Evolutionary conservation across 2,797 vertebrate species (phyloP), one percentile per base, ranked within the genome.

Genomic region (Anableps anableps): DNA sequence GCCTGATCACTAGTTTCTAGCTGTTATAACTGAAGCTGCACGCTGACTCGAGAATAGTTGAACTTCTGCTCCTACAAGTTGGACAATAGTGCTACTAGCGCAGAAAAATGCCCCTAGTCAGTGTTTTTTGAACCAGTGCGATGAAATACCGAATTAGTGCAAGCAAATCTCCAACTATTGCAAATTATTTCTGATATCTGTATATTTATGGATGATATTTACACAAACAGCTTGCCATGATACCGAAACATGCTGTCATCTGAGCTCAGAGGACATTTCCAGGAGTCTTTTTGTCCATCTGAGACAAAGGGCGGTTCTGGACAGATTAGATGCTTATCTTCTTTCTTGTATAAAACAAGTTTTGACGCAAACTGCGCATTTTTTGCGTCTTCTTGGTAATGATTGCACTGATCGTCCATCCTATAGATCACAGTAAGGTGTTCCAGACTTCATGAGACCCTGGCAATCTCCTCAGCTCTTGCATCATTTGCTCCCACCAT

Each of bases 391-490:
- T 45, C 41, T 71, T 47, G 13, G 68, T 45, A 3, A 26, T 47
- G 6, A 17, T 45, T 71, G 26, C 11, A 2, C 0, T 45, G 26
- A 29, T 47, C 68, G 45, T 71, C 41, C 68, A 47, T 71, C n/a
- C 2, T 29, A n/a, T 47, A 8, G 11, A n/a, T 17, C 38, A 29
- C 13, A 71, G 38, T 38, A 51, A 26, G 51, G 16, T 43, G 55
- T 68, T 48, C 53, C 34, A 17, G 48, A n/a, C 2, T 43, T 38
- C 73, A 74, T 62, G 5, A 72, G 53, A 81, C n/a, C 77, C 81
- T 71, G 88, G 94, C 93, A 96, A 96, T 93, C 78, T 72, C 73
- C 36, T 3, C 41, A 1, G 77, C 87, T 95, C 94, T 96, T 96
- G 96, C 96, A 96, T 96, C 96, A 96, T 95, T 88, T 92, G 80